These are phyloP conservation scores for Saxicola maurus DNA, from an alignment of 2,797 vertebrate species.

Conservation along the genomic window DNA sequence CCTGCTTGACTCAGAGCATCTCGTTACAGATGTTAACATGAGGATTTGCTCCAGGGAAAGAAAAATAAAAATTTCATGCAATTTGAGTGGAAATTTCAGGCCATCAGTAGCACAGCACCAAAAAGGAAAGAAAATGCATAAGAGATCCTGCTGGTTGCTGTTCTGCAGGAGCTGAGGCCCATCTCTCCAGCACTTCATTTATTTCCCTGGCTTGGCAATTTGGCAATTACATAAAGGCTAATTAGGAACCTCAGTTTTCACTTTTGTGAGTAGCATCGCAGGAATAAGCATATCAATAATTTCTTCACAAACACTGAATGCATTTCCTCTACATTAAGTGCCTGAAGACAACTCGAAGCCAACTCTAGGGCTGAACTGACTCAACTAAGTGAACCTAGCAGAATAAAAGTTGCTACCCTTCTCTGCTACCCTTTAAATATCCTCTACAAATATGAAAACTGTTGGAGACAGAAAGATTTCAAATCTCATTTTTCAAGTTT, in stretches of 20 bases:
- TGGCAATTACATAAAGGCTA: constrained; percentile 37
- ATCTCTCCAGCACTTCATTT: not conserved
- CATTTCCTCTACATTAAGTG: not conserved
- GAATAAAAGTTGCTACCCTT: not conserved
- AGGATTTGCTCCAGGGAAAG: not conserved
- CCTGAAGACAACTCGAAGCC: constrained; percentile 6
- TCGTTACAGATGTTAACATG: fast-evolving
- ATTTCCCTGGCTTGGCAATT: constrained; percentile 18
- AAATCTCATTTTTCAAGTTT: not conserved
- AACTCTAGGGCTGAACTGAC: not conserved
- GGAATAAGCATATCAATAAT: constrained; percentile 16
- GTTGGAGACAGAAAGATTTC: not conserved
- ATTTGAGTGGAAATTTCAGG: not conserved
- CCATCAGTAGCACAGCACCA: not conserved
- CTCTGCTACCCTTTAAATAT: not conserved
- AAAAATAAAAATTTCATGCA: not conserved
- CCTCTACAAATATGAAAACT: not conserved
- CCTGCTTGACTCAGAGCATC: not conserved
- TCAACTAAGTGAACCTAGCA: not conserved
- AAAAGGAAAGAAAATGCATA: not conserved
- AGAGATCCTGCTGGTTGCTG: not conserved
- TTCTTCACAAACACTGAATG: constrained; percentile 26
- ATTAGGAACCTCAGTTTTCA: constrained; percentile 50
- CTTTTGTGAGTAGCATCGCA: not conserved
- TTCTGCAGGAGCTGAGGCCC: not conserved